Evolutionary conservation across 1,140 invertebrate genomes (phyloP).

Genomic region (Nasonia longicornis): DNA sequence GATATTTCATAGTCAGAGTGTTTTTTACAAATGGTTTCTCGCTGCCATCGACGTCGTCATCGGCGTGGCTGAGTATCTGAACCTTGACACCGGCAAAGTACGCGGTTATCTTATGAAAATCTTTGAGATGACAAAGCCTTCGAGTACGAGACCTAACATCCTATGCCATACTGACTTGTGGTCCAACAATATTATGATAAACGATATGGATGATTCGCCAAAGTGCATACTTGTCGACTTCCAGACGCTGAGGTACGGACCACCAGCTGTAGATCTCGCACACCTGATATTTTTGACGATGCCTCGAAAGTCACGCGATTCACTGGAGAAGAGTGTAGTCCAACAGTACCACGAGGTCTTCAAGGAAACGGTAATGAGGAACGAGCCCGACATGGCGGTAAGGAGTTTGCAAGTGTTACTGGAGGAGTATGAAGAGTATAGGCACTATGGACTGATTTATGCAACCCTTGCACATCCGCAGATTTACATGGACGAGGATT

Average conservation of each 20-base stretch:
- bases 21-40: background rate
- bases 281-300: background rate
- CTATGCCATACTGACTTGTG: background rate
- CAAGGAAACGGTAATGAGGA: background rate
- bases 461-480: too few species aligned
- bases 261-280: background rate
- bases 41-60: background rate
- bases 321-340: background rate
- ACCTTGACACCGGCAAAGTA: background rate
- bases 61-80: background rate
- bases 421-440: too few species aligned
- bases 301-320: background rate
- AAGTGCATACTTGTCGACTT: conserved; percentile 7
- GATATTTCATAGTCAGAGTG: background rate
- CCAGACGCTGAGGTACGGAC: conserved; percentile 5
- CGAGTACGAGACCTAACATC: background rate
- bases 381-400: too few species aligned
- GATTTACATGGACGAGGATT: too few species aligned
- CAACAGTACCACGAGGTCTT: background rate
- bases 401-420: too few species aligned
- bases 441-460: too few species aligned
- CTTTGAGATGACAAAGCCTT: background rate
- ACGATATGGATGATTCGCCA: background rate
- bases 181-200: conserved; percentile 10
- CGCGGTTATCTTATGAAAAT: too few species aligned